Evolutionary conservation across 2,797 vertebrate genomes (phyloP).

Genomic region (Masticophis lateralis): DNA sequence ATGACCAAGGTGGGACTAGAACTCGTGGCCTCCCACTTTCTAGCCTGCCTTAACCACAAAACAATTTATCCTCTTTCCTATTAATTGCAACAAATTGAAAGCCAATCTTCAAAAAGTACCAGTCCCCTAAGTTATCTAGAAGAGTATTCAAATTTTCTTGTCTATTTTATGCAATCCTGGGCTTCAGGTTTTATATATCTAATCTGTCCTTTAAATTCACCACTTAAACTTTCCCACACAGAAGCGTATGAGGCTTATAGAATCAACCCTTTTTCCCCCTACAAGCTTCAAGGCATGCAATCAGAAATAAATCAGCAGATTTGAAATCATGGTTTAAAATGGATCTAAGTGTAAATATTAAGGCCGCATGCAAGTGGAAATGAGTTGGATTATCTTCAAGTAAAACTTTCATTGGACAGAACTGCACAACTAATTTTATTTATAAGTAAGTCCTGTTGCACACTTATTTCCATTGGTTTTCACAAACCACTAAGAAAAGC

Average conservation of each 20-base stretch:
- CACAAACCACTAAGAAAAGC: constrained; percentile 5
- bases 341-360: neutral
- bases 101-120: neutral
- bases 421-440: neutral
- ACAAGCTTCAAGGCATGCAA: neutral
- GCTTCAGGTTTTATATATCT: neutral
- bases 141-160: neutral
- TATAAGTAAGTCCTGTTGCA: constrained; percentile 10
- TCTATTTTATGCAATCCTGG: neutral
- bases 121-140: neutral
- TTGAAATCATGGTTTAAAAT: neutral
- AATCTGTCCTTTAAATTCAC: neutral
- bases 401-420: neutral
- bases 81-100: neutral
- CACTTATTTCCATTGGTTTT: neutral
- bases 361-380: neutral
- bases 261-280: neutral
- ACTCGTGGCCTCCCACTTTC: neutral
- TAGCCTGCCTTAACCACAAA: neutral
- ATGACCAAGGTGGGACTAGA: neutral
- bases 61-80: neutral
- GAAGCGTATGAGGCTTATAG: neutral
- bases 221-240: neutral
- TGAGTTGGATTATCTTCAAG: neutral
- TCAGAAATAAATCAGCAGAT: neutral